Evolutionary conservation across 2,797 vertebrate species (phyloP), one percentile per base, ranked within the genome.

Genomic region (Megaceryle alcyon): DNA sequence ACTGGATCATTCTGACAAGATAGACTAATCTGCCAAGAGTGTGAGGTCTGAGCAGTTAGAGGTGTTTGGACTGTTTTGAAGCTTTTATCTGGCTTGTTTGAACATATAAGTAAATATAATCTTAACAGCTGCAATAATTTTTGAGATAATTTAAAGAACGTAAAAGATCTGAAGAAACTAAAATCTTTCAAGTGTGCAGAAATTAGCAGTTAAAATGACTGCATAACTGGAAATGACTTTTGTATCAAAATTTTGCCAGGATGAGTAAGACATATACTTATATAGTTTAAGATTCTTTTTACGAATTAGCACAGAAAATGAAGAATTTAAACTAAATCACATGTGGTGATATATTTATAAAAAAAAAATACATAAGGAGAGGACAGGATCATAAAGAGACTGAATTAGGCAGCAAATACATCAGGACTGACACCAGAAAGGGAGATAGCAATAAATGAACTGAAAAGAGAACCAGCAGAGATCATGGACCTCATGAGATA

Each of bases 341-440:
- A 39, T 39, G 8, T 26, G 8, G 2, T 1, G 20, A 41, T 0
- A 8, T 53, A 48, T 68, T 68, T 7, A 3, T 25, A 46, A 63
- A 54, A 15, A 51, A 83, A 64, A 23, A 49, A 49, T n/a, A 49
- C 7, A 12, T 46, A 51, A 51, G 20, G 23, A 82, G n/a, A 59
- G 11, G 8, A 49, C 10, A 63, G 19, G 12, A 35, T 79, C 22
- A n/a, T 22, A 54, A 65, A 69, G 25, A 29, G 2, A 54, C 9
- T 37, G 13, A 54, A 57, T 3, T 66, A 75, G 9, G 10, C 8
- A 70, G 15, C 6, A 56, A 57, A 44, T 53, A 49, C 1, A 43
- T 14, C 14, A 69, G 17, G 7, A 46, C 10, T 70, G 31, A 44
- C 10, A 44, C 3, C 25, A 64, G n/a, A 84, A 59, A 59, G 14